A percentile compares a stretch with the other conserved stretches of the same genome.
Conservation (phyloP, 1,140 invertebrate species). For the Drosophila sucinea region DNA sequence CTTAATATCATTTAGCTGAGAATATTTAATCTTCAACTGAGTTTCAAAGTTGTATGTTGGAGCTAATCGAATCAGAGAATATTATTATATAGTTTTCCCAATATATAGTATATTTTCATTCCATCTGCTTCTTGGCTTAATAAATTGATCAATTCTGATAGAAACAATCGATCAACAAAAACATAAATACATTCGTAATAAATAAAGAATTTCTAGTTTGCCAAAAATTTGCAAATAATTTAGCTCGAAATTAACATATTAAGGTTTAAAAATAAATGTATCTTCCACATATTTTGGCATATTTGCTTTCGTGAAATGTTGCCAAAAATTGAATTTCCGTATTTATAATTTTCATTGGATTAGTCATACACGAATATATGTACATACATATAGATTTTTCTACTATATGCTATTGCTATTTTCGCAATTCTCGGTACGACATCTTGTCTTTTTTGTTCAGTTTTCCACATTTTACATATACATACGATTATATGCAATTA, state of each 20-base stretch:
- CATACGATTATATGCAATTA: conserved; percentile 6
- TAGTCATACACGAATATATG: background rate
- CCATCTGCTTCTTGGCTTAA: too few relatives aligned
- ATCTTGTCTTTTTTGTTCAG: conserved; percentile 32
- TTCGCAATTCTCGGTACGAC: conserved; percentile 48
- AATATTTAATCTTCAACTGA: too few relatives aligned
- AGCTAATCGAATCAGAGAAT: too few relatives aligned
- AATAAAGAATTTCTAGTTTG: too few relatives aligned
- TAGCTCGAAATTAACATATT: background rate
- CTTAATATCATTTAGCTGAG: too few relatives aligned
- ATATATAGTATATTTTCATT: too few relatives aligned
- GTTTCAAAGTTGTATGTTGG: too few relatives aligned
- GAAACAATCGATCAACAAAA: too few relatives aligned
- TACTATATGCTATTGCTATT: conserved; percentile 19
- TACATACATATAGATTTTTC: background rate
- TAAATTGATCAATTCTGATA: too few relatives aligned
- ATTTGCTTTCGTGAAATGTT: conserved; percentile 7
- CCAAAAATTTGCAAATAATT: background rate
- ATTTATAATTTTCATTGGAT: conserved; percentile 15
- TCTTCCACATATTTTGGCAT: conserved; percentile 20
- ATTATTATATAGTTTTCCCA: too few relatives aligned
- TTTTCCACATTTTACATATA: background rate
- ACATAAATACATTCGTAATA: too few relatives aligned
- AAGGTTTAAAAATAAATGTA: background rate
- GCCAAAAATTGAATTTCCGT: conserved; percentile 21